Conservation (phyloP, 1,140 invertebrate genomes). For the Aricia agestis region DNA sequence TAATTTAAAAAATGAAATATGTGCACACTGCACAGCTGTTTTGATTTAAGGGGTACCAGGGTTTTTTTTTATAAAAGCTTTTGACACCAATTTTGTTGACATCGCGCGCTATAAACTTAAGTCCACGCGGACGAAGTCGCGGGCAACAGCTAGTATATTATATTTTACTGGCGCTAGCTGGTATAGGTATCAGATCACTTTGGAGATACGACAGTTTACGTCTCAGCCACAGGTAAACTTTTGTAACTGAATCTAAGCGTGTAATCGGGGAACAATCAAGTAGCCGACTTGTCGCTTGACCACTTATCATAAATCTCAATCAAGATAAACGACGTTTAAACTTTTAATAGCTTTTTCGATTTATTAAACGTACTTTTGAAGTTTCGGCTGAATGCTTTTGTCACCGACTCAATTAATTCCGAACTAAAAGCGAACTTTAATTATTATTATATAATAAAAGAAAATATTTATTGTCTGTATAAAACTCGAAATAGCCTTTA, state of each 20-base stretch:
- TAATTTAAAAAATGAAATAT: no score
- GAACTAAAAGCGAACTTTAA: slow-evolving; percentile 22
- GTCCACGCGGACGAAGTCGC: no score
- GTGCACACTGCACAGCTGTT: no score
- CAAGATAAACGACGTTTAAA: slow-evolving; percentile 67
- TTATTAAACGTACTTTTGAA: slow-evolving; percentile 53
- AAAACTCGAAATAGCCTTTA: slow-evolving; percentile 19
- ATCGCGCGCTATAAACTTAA: no score
- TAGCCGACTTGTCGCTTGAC: slow-evolving; percentile 36
- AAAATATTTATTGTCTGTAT: slow-evolving; percentile 19
- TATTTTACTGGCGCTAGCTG: no score
- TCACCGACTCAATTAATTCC: slow-evolving; percentile 29
- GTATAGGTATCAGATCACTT: no score
- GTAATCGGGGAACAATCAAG: neutral
- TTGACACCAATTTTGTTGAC: no score
- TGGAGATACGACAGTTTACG: neutral
- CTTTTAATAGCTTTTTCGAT: slow-evolving; percentile 60
- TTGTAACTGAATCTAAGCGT: neutral
- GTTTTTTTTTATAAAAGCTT: no score
- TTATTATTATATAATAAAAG: slow-evolving; percentile 20
- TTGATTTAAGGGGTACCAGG: no score
- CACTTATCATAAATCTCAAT: slow-evolving; percentile 69
- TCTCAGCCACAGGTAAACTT: neutral
- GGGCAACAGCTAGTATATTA: no score
- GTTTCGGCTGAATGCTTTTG: slow-evolving; percentile 29